Evolutionary conservation across 2,113 vertebrate genomes (phyloP).

Genomic region (Chauna torquata): DNA sequence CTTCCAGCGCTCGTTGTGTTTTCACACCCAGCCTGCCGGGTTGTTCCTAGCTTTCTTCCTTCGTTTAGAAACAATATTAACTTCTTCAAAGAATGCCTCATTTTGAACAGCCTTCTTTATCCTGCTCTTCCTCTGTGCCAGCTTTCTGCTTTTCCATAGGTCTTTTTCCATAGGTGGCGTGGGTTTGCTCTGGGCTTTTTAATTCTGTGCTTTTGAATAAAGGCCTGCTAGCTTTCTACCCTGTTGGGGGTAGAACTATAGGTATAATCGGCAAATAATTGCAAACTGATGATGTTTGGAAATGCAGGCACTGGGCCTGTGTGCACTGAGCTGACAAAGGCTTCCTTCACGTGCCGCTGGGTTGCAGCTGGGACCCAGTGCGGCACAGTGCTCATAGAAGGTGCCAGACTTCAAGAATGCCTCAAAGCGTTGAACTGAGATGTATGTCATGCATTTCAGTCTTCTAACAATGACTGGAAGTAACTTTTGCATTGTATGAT

Average conservation of each 20-base stretch:
- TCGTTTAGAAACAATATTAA: background rate
- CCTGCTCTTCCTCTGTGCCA: background rate
- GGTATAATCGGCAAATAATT: background rate
- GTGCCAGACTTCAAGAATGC: background rate
- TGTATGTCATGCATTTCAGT: background rate
- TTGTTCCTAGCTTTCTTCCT: background rate
- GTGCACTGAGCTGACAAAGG: background rate
- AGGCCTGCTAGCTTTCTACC: no score
- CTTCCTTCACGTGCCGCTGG: background rate
- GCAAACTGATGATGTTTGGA: background rate
- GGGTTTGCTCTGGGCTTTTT: background rate
- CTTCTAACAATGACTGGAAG: background rate
- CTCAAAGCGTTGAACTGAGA: accelerated
- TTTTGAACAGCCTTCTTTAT: background rate
- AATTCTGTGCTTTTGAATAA: background rate
- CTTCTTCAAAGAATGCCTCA: background rate
- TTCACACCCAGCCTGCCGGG: no score
- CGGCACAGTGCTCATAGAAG: background rate
- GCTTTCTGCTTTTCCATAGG: background rate
- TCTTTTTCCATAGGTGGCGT: background rate
- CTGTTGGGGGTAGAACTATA: background rate
- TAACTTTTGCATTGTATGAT: background rate
- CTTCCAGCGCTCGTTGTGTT: no score
- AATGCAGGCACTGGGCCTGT: background rate
- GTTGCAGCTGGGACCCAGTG: background rate